Conservation (phyloP, 1,140 invertebrate species). For the Atta texana region DNA sequence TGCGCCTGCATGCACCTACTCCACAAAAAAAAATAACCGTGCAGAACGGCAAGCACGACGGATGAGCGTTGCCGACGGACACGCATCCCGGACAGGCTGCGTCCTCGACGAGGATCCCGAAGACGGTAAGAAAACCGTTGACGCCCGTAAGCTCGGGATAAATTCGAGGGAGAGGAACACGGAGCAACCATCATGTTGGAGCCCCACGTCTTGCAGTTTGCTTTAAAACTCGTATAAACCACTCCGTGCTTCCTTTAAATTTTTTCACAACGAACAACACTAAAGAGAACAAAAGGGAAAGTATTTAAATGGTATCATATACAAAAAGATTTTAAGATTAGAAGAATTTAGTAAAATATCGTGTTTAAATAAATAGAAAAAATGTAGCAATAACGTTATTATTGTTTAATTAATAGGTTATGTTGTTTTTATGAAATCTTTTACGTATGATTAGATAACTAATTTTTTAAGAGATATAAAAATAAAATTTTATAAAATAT, state of each 20-base stretch:
- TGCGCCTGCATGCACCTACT: constrained; percentile 79
- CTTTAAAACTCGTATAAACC: constrained; percentile 69
- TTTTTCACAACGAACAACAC: not conserved
- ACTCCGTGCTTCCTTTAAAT: not conserved
- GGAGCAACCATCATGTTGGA: constrained; percentile 76
- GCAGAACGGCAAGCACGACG: constrained; percentile 77
- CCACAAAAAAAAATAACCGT: constrained; percentile 57
- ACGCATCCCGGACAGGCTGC: constrained; percentile 65
- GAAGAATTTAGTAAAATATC: not conserved
- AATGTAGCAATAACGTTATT: not conserved
- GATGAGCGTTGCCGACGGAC: constrained; percentile 48
- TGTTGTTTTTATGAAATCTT: constrained; percentile 22
- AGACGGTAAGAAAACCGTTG: constrained; percentile 82
- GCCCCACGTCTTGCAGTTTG: constrained; percentile 78
- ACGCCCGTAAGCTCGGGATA: constrained; percentile 52
- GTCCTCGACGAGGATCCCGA: constrained; percentile 70
- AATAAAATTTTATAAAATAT: not conserved
- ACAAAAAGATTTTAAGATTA: not conserved
- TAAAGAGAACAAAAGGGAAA: not conserved
- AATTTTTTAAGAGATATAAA: not conserved
- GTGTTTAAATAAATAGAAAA: constrained; percentile 35
- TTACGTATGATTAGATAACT: not conserved
- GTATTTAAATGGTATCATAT: not conserved
- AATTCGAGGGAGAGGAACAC: constrained; percentile 52
- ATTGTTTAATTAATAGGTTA: not conserved